Base-by-base conservation (phyloP, 2,113 vertebrate species). In the Chrysochloris asiatica region DNA sequence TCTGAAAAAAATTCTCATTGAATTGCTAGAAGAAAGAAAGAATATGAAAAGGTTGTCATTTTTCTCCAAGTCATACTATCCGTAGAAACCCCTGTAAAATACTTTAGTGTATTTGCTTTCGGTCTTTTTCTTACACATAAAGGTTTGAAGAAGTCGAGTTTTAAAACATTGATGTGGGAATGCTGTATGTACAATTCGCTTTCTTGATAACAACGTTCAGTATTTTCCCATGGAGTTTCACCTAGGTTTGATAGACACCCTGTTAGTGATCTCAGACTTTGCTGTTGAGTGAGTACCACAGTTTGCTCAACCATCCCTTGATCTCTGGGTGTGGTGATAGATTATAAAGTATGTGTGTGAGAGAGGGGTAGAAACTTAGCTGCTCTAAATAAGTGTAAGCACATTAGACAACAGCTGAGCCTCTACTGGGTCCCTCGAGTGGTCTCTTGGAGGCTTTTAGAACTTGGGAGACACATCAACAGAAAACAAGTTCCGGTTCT, bases 401-500 rank as follows among this genome's bases (percentile, higher is more conserved):
- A n/a, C 19, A 16, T 56, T 38, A 83, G 63, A 3, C 26, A 22
- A 38, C 28, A 14, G 24, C 21, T 82, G 24, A 17, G 16, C 43
- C n/a, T 17, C 47, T 71, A 3, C 11, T n/a, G 22, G 16, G 54
- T 76, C 21, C 45, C 26, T 52, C 41, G 28, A 30, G 6, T 48
- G 16, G 30, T 33, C 10, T 26, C 17, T 67, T 41, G 28, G 38
- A 76, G 0, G 30, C 36, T 47, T 4, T 86, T 45, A 90, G 67
- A 48, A 26, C 28, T 22, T 54, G 22, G 65, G 43, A 50, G 50
- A 28, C 2, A 30, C 41, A 71, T 28, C 36, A 54, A 59, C 1
- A 26, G 77, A 50, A 73, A 89, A 69, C 22, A 65, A 10, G 36
- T 92, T 93, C 89, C 30, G 33, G 30, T 87, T 69, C 48, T 82